These are phyloP conservation scores for Neuroterus valhalla DNA, from an alignment of 1,140 invertebrate genomes.

Conservation along the genomic window DNA sequence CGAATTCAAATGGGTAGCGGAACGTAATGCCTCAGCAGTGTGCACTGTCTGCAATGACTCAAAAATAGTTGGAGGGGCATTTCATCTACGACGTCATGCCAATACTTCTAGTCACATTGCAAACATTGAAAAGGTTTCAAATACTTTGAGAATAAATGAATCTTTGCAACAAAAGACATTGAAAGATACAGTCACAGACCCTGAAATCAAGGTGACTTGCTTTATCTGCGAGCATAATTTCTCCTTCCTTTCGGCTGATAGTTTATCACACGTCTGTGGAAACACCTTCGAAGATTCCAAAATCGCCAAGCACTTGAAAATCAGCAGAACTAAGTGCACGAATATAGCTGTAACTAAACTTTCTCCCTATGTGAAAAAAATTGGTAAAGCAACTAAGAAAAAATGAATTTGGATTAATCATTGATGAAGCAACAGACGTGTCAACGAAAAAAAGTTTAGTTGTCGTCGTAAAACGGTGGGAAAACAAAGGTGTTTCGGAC, in stretches of 20 bases:
- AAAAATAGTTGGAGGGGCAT: not conserved
- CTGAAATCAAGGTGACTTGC: not conserved
- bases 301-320: slow-evolving; percentile 37
- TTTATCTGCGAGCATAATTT: not conserved
- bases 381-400: not conserved
- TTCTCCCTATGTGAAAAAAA: slow-evolving; percentile 13
- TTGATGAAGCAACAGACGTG: slow-evolving; percentile 39
- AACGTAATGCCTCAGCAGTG: not conserved
- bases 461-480: slow-evolving; percentile 11
- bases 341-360: slow-evolving; percentile 17
- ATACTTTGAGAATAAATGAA: not conserved
- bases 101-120: not conserved
- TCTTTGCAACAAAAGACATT: not conserved
- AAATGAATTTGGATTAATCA: slow-evolving; percentile 28
- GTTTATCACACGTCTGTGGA: not conserved
- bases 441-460: slow-evolving; percentile 32
- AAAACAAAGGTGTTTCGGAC: slow-evolving; percentile 13
- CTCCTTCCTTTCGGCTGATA: not conserved
- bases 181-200: not conserved
- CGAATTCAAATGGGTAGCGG: not conserved
- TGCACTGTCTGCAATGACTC: not conserved
- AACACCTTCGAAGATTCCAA: slow-evolving; percentile 40
- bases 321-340: slow-evolving; percentile 31
- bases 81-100: not conserved
- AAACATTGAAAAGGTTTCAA: not conserved